phyloP scores from a whole-genome alignment of 2,113 vertebrate species.

The Zonotrichia leucophrys region DNA sequence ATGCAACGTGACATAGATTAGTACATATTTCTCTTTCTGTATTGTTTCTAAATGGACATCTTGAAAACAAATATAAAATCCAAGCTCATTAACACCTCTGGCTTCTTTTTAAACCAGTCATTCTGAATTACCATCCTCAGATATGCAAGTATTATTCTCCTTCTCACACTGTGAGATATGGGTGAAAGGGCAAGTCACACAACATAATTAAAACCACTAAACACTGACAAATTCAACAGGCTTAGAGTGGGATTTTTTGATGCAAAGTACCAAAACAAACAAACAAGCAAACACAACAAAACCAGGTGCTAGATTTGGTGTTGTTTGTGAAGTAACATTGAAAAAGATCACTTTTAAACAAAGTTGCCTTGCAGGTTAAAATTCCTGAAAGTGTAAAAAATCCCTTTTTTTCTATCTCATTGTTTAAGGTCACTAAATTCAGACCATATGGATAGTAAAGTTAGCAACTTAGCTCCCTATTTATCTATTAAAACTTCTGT shows the following conservation, averaged over 20 bases:
- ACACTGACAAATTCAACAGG: background rate
- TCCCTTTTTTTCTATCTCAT: background rate
- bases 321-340: background rate
- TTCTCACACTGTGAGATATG: background rate
- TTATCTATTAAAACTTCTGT: slow-evolving; percentile 45
- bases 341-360: background rate
- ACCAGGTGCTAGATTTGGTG: background rate
- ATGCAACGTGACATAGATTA: background rate
- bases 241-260: background rate
- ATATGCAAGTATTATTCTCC: background rate
- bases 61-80: background rate
- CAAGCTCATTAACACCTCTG: background rate
- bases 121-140: background rate
- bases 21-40: background rate
- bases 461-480: slow-evolving; percentile 17
- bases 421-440: slow-evolving; percentile 22
- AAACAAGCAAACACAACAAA: background rate
- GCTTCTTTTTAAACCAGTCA: background rate
- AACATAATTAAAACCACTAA: background rate
- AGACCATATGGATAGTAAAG: slow-evolving; percentile 31
- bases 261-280: background rate
- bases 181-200: background rate
- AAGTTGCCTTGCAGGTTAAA: background rate
- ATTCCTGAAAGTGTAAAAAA: background rate
- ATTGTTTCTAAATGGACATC: background rate